A percentile compares a stretch with the other conserved stretches of the same genome.
These are phyloP conservation scores for Anabas testudineus DNA, from an alignment of 2,797 vertebrate genomes.

Conservation along the genomic window DNA sequence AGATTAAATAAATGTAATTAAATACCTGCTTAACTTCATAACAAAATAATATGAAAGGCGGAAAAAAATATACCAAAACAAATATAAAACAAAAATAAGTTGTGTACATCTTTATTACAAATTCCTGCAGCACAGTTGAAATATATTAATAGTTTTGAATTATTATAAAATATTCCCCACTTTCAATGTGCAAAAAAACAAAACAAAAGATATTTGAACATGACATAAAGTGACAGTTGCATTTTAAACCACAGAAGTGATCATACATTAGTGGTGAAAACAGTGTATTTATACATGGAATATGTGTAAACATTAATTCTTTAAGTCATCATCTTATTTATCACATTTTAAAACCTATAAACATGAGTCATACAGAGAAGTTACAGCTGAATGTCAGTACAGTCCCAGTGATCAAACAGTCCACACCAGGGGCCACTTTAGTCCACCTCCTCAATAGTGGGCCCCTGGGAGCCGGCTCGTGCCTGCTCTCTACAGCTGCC, in stretches of 20 bases:
- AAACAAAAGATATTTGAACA: too few relatives aligned
- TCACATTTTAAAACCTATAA: too few relatives aligned
- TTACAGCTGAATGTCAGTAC: background rate
- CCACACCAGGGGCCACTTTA: conserved; percentile 4
- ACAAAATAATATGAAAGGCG: too few relatives aligned
- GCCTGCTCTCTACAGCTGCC: too few relatives aligned
- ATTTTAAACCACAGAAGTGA: background rate
- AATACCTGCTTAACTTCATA: too few relatives aligned
- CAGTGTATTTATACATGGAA: too few relatives aligned
- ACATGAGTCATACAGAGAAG: too few relatives aligned
- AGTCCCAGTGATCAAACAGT: conserved; percentile 3
- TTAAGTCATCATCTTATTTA: too few relatives aligned
- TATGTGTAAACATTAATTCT: too few relatives aligned
- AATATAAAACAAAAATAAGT: background rate
- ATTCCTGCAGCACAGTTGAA: background rate
- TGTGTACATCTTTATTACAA: background rate
- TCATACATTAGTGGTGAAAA: too few relatives aligned
- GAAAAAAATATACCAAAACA: background rate
- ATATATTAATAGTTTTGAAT: background rate
- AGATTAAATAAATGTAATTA: too few relatives aligned
- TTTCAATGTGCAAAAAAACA: background rate
- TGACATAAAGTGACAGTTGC: background rate
- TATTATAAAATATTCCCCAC: background rate
- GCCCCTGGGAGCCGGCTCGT: conserved; percentile 40
- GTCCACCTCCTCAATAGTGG: conserved; percentile 55